Percentiles rank a stretch among this genome's conserved stretches.
Conservation (phyloP, 2,113 vertebrate species). For the Bambusicola thoracicus region DNA sequence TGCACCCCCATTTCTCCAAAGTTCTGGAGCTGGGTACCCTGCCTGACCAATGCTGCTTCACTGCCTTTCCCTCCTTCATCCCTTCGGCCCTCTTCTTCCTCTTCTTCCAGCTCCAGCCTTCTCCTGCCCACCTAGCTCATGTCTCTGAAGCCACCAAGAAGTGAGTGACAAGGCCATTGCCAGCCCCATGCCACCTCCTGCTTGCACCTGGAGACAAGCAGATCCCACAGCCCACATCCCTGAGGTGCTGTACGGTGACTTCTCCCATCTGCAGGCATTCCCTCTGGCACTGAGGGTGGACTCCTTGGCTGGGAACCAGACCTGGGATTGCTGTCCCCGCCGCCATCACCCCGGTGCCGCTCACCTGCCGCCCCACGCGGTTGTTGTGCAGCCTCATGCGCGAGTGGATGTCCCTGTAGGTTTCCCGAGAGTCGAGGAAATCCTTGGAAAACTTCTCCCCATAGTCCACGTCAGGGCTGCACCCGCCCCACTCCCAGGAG, state of each 20-base stretch:
- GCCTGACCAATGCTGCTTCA: not conserved
- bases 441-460: conserved; percentile 97
- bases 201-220: not conserved
- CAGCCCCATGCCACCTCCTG: not conserved
- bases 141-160: not conserved
- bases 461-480: conserved; percentile 96
- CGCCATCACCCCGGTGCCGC: not conserved
- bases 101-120: not conserved
- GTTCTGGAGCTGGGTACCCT: not conserved
- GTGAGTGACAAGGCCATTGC: not conserved
- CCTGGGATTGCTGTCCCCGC: too few species aligned
- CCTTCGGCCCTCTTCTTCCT: not conserved
- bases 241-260: not conserved
- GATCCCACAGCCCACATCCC: not conserved
- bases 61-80: not conserved
- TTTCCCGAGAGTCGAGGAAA: conserved; percentile 96
- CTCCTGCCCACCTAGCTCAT: not conserved
- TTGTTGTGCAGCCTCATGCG: conserved; percentile 99
- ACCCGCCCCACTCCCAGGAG: conserved; percentile 99
- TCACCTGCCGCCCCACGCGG: conserved; percentile 96
- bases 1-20: not conserved
- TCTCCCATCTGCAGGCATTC: not conserved
- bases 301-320: too few species aligned
- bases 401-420: conserved; percentile 95
- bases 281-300: too few species aligned